A percentile compares a stretch with the other conserved stretches of the same genome.
Conservation (phyloP, 2,888 invertebrate species). For the Coecobrya sp. region DNA sequence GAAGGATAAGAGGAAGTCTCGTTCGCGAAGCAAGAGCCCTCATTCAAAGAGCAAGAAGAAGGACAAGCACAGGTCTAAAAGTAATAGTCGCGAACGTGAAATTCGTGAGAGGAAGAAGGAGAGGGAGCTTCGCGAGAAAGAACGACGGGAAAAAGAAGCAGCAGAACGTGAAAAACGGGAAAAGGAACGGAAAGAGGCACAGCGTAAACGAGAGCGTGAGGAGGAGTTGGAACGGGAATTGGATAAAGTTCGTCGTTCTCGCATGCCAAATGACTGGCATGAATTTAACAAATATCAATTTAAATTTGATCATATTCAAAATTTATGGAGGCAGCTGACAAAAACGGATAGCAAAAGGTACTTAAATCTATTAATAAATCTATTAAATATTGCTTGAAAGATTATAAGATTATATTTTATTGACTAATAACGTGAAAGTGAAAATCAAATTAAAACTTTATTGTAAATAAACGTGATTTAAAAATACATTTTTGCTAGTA, state of each 20-base stretch:
- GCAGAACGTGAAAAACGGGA: slow-evolving; percentile 77
- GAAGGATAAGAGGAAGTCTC: slow-evolving; percentile 72
- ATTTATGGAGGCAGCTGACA: slow-evolving; percentile 75
- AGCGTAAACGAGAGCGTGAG: slow-evolving; percentile 68
- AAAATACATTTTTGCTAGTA: not conserved
- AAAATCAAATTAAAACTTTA: too few relatives aligned
- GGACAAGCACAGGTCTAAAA: slow-evolving; percentile 69
- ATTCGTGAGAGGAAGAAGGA: slow-evolving; percentile 75
- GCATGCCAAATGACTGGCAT: slow-evolving; percentile 85
- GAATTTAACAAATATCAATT: slow-evolving; percentile 84
- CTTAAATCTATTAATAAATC: not conserved
- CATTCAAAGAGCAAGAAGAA: slow-evolving; percentile 69
- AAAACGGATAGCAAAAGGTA: slow-evolving; percentile 70
- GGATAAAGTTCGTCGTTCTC: slow-evolving; percentile 83
- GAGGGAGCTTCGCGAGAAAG: slow-evolving; percentile 74
- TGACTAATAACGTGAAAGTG: too few relatives aligned
- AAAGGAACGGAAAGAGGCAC: slow-evolving; percentile 76
- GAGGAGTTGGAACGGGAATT: slow-evolving; percentile 81
- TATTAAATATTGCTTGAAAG: not conserved
- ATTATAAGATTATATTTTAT: not conserved
- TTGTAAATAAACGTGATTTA: not conserved
- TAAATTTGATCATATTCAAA: slow-evolving; percentile 81
- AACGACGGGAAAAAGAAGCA: slow-evolving; percentile 78
- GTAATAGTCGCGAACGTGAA: slow-evolving; percentile 73
- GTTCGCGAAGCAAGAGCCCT: slow-evolving; percentile 70